Base-by-base conservation (phyloP, 2,797 vertebrate species). In the Cyprinella venusta region DNA sequence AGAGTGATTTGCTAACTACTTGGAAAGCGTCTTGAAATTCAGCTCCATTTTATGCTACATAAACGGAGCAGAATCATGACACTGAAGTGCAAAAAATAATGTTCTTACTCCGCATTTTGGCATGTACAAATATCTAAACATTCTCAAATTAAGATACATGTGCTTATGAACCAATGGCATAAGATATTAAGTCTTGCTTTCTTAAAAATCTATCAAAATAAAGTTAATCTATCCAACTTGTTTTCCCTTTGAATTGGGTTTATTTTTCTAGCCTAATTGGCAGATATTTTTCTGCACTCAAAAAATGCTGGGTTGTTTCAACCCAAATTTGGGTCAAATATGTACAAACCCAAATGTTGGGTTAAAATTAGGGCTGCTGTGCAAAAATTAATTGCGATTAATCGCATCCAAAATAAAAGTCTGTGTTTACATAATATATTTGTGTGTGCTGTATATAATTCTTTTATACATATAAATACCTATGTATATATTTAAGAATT, bases 1-100 rank as follows among this genome's bases (percentile, higher is more conserved):
- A 76, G 54, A 26, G 52, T 38, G n/a, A 59, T 40, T 76, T 40
- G 40, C 13, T 24, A 26, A 75, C 72, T 56, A 75, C 72, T 75
- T 75, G 52, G 26, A 54, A 72, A 36, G 5, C 19, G 24, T 50
- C 18, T 24, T 1, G 52, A 38, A 75, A 16, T 59, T 38, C 54
- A 75, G 33, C 13, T 38, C 10, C 6, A 2, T 9, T 10, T 40
- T 40, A 38, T 59, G 24, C 1, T 2, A 40, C 12, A 56, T 38
- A 38, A 72, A 63, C 2, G 24, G 6, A 5, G 12, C 61, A 30
- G 36, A 65, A 36, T 65, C 63, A 15, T 69, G 4, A 67, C 1
- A 6, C 18, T 50, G 16, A 6, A 40, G 10, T 40, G 13, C 15
- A 72, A 33, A 61, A 63, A 63, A 30, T 63, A 1, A 15, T 63